These are phyloP conservation scores for Venusia cambrica DNA, from an alignment of 2,888 invertebrate genomes.

Conservation along the genomic window DNA sequence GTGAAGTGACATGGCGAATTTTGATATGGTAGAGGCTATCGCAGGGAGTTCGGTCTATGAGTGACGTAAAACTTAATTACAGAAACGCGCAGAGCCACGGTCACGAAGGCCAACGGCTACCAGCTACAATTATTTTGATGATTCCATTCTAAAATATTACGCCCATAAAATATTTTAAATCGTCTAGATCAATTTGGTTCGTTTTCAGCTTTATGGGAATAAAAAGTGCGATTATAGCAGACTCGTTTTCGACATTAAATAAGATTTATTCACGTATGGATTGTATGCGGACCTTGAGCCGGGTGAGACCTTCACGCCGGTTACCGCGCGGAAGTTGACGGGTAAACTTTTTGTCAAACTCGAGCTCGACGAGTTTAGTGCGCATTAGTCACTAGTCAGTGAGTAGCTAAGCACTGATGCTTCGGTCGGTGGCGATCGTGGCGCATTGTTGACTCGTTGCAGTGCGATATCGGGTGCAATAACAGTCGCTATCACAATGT, in stretches of 20 bases:
- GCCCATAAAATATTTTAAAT: conserved; percentile 61
- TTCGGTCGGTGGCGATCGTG: conserved; percentile 55
- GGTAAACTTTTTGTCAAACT: conserved; percentile 75
- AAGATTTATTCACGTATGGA: conserved; percentile 74
- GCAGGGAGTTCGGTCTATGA: conserved; percentile 69
- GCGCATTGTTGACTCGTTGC: conserved; percentile 60
- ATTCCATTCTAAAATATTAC: conserved; percentile 55
- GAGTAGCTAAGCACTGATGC: conserved; percentile 67
- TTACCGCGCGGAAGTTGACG: conserved; percentile 79
- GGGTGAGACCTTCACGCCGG: conserved; percentile 77
- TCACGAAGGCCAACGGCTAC: conserved; percentile 68
- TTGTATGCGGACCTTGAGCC: conserved; percentile 78
- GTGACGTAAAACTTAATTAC: conserved; percentile 79
- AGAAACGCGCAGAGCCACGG: conserved; percentile 66
- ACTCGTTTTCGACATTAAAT: conserved; percentile 70
- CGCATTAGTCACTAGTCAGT: conserved; percentile 77
- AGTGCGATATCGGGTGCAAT: conserved; percentile 67
- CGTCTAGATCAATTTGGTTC: conserved; percentile 55
- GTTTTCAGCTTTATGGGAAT: conserved; percentile 52
- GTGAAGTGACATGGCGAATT: conserved; percentile 63
- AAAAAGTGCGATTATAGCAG: conserved; percentile 58
- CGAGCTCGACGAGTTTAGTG: conserved; percentile 70
- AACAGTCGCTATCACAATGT: conserved; percentile 74
- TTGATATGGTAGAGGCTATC: conserved; percentile 67
- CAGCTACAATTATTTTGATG: conserved; percentile 71